Evolutionary conservation across 2,113 vertebrate species (phyloP).

Genomic region (Sitta europaea): DNA sequence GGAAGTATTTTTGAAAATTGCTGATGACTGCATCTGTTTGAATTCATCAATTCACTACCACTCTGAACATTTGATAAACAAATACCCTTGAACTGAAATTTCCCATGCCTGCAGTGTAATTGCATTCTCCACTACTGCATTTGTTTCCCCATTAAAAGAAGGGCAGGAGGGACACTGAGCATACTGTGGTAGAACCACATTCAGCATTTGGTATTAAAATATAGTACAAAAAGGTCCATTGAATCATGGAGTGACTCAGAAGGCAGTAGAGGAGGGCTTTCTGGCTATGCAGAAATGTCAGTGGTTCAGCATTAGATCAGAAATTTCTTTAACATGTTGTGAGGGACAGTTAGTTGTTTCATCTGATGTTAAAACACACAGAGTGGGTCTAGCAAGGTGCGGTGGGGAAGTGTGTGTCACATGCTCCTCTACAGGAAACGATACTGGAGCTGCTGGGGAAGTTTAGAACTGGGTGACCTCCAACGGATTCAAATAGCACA

Average conservation of each 20-base stretch:
- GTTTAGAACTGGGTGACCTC: constrained; percentile 21
- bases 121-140: not conserved
- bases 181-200: not conserved
- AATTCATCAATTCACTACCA: not conserved
- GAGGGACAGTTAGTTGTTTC: not conserved
- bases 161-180: not conserved
- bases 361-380: not conserved
- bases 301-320: not conserved
- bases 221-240: not conserved
- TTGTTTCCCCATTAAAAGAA: not conserved
- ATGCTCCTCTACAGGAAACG: constrained; percentile 70
- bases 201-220: constrained; percentile 2
- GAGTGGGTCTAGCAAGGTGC: constrained; percentile 53
- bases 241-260: constrained; percentile 27
- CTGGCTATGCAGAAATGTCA: not conserved
- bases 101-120: not conserved
- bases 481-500: constrained; percentile 47
- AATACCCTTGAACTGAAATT: not conserved
- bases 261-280: not conserved
- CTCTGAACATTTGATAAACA: not conserved
- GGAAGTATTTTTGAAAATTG: not conserved
- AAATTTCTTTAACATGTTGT: not conserved
- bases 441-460: constrained; percentile 59
- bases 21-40: not conserved
- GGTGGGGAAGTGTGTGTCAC: constrained; percentile 74